A percentile compares a stretch with the other conserved stretches of the same genome.
These are phyloP conservation scores for Itoplectis maculator DNA, from an alignment of 2,888 invertebrate genomes.

Conservation along the genomic window DNA sequence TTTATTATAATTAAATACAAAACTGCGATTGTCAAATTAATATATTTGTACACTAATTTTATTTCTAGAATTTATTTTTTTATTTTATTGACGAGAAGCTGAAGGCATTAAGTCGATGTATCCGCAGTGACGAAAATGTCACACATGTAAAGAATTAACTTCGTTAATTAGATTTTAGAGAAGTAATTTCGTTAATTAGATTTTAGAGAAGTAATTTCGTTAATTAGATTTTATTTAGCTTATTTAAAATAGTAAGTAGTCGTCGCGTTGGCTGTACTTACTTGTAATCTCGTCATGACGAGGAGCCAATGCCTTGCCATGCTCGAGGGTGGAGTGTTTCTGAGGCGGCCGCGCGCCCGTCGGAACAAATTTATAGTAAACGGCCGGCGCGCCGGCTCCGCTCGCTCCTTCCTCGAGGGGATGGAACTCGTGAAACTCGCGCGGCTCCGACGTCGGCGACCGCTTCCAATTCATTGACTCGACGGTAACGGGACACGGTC, in stretches of 20 bases:
- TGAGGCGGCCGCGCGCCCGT: constrained; percentile 83
- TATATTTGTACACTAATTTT: background rate
- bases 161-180: too few species aligned
- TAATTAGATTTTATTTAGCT: too few species aligned
- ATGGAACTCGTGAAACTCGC: constrained; percentile 74
- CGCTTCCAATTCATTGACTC: constrained; percentile 58
- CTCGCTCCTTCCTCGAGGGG: constrained; percentile 75
- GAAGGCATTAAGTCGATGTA: too few species aligned
- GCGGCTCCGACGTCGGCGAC: constrained; percentile 55
- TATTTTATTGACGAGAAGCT: too few species aligned
- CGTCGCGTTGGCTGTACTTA: constrained; percentile 61
- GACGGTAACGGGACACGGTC: constrained; percentile 40
- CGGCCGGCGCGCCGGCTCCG: constrained; percentile 65
- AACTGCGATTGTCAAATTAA: background rate
- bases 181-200: too few species aligned
- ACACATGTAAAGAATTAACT: too few species aligned
- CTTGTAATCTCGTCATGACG: constrained; percentile 72
- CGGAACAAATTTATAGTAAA: constrained; percentile 82
- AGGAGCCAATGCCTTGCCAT: constrained; percentile 73
- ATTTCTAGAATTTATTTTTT: too few species aligned
- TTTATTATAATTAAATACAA: background rate
- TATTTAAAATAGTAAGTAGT: background rate
- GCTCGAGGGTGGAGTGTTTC: constrained; percentile 83
- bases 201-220: too few species aligned
- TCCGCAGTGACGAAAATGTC: too few species aligned